Evolutionary conservation across 2,888 invertebrate genomes (phyloP).

Genomic region (Cotesia congregata): DNA sequence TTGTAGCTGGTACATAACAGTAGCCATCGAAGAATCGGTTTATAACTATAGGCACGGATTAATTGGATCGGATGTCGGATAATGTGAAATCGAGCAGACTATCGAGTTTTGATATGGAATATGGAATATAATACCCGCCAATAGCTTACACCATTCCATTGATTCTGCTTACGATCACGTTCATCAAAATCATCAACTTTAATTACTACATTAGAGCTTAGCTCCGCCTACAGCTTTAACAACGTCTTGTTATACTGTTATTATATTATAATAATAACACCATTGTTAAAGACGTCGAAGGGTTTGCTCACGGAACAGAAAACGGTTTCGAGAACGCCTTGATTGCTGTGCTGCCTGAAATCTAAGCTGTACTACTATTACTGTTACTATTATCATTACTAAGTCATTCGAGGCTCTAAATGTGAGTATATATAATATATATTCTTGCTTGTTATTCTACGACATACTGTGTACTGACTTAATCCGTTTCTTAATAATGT

Average conservation of each 20-base stretch:
- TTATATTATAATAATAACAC: background rate
- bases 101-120: slow-evolving; percentile 18
- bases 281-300: background rate
- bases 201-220: background rate
- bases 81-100: slow-evolving; percentile 41
- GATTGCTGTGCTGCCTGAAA: background rate
- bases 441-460: too few relatives aligned
- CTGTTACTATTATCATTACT: too few relatives aligned
- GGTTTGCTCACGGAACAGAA: background rate
- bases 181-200: background rate
- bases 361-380: too few relatives aligned
- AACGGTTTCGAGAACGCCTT: background rate
- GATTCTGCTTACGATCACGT: background rate
- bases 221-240: background rate
- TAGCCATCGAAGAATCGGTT: background rate
- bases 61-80: slow-evolving; percentile 56
- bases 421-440: too few relatives aligned
- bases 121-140: background rate
- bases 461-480: too few relatives aligned
- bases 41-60: slow-evolving; percentile 39
- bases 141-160: background rate
- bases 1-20: background rate
- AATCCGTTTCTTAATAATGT: too few relatives aligned
- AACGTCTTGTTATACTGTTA: background rate
- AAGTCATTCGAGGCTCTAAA: too few relatives aligned